Base-by-base conservation (phyloP, 2,797 vertebrate genomes). In the Danio kyathit region DNA sequence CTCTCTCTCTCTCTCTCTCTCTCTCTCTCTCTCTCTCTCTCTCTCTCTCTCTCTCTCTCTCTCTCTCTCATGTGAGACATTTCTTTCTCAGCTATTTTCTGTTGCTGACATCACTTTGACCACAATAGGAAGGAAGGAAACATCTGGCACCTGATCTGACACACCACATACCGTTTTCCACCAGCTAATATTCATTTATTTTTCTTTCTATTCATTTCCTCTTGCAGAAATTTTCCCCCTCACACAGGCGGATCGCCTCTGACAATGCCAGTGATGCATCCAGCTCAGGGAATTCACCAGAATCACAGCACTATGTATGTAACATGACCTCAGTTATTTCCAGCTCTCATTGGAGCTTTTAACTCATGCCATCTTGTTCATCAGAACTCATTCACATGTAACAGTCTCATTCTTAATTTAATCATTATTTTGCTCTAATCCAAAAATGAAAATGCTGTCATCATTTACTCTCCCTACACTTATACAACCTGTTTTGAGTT, bases 181-280 rank as follows among this genome's bases (percentile, higher is more conserved):
- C n/a, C 54, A 57, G 11, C 65, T 70, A 71, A 79, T 79, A 79
- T 51, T 78, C 16, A 63, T 49, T 75, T 52, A 57, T 21, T 19
- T 76, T 38, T 64, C 29, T 75, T 0, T 48, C 57, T 78, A 21
- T 60, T 1, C 1, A 61, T 52, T 70, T 61, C 44, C 57, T 29
- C 19, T 52, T 41, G 48, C 88, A 93, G 91, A 90, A 54, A 0
- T 91, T 90, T 59, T 38, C 77, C 56, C 87, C 82, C 0, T 66
- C 85, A 2, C 93, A 92, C 83, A 85, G 88, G 80, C 90, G 92
- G 70, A 92, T 91, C 12, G 6, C 86, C 11, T 94, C 92, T 0
- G 94, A 94, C 70, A 52, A 84, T 19, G 48, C 73, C 74, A 88
- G 84, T 0, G 90, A 92, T 0, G 51, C 69, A 1, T 79, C 87